Evolutionary conservation across 2,113 vertebrate species (phyloP).

Genomic region (Pterophyllum scalare): DNA sequence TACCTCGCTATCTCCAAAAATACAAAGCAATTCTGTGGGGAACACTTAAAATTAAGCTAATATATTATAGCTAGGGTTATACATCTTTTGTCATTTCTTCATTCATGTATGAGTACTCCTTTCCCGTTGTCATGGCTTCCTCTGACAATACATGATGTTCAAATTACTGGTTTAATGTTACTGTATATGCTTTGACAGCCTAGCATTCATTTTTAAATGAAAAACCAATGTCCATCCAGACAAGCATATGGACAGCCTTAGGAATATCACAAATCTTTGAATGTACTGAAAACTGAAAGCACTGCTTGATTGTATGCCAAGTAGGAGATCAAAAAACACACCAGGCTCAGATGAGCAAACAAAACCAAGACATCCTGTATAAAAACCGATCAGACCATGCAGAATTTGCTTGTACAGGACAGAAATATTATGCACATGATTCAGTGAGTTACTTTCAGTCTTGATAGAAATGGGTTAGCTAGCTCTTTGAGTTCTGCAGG

Average conservation of each 20-base stretch:
- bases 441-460: slow-evolving; percentile 21
- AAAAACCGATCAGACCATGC: background rate
- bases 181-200: background rate
- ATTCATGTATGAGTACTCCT: background rate
- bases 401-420: background rate
- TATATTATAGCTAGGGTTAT: background rate
- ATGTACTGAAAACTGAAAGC: background rate
- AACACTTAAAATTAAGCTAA: background rate
- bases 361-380: slow-evolving; percentile 13
- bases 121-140: background rate
- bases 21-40: background rate
- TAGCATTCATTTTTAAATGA: background rate
- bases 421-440: slow-evolving; percentile 18
- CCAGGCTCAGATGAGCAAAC: slow-evolving; percentile 13
- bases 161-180: background rate
- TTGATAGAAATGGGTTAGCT: slow-evolving; percentile 62
- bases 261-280: slow-evolving; percentile 1
- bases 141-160: background rate
- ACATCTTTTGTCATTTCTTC: background rate
- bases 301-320: slow-evolving; percentile 7
- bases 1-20: background rate
- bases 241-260: background rate
- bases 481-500: slow-evolving; percentile 32
- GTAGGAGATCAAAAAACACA: slow-evolving; percentile 14
- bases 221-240: background rate